These are phyloP conservation scores for Aporophyla lueneburgensis DNA, from an alignment of 2,888 invertebrate species.

Conservation along the genomic window DNA sequence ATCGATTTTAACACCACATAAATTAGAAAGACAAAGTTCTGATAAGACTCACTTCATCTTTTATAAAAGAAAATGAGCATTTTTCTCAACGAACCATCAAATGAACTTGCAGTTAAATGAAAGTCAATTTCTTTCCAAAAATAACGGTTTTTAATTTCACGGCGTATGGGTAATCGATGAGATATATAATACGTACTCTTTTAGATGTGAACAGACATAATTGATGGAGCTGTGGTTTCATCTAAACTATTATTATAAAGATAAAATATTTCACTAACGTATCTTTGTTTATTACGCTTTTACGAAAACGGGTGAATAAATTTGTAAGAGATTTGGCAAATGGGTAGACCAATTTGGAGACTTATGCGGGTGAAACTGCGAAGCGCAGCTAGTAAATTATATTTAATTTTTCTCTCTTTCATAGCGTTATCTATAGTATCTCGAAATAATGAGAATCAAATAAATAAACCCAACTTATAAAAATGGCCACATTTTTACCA, in stretches of 20 bases:
- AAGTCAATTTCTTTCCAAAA: conserved; percentile 48
- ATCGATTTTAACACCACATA: neutral
- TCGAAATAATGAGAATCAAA: no score
- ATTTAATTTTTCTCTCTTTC: no score
- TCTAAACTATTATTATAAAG: neutral
- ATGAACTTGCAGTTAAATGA: conserved; percentile 33
- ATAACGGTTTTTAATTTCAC: conserved; percentile 54
- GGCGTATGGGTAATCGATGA: conserved; percentile 37
- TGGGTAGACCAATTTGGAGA: no score
- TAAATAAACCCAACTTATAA: no score
- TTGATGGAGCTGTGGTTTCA: neutral
- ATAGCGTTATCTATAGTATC: no score
- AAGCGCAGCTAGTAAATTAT: no score
- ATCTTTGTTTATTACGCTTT: neutral
- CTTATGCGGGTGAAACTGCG: no score
- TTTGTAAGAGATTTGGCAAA: no score
- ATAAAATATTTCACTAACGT: neutral
- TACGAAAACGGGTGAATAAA: no score
- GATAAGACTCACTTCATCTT: neutral
- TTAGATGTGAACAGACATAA: conserved; percentile 3
- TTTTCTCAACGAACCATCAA: conserved; percentile 5
- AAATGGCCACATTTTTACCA: no score
- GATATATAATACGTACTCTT: conserved; percentile 26
- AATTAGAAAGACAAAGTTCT: neutral
- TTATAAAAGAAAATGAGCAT: conserved; percentile 34